Percentiles rank a stretch among this genome's conserved stretches.
Conservation (phyloP, 2,113 vertebrate genomes). For the Antennarius striatus region DNA sequence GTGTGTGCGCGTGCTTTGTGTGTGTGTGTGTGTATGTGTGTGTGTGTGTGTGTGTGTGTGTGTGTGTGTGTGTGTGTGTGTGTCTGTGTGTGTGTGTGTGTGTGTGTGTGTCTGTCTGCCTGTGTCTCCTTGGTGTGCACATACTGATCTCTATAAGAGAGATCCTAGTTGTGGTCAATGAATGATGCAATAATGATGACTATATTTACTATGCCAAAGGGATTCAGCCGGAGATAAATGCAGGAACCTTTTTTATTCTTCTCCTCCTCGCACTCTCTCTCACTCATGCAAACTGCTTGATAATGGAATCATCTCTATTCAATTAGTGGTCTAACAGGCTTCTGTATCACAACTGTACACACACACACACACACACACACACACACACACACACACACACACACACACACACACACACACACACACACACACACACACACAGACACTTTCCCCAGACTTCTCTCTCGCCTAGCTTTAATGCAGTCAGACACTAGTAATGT, state of each 20-base stretch:
- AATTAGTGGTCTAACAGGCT: constrained; percentile 69
- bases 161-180: constrained; percentile 55
- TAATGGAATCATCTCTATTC: constrained; percentile 75
- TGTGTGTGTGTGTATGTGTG: neutral
- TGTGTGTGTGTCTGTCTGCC: constrained; percentile 9
- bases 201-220: constrained; percentile 38
- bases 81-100: neutral
- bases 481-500: constrained; percentile 68
- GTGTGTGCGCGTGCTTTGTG: no score
- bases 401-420: constrained; percentile 6
- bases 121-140: neutral
- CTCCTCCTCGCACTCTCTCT: neutral
- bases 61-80: constrained; percentile 12
- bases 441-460: constrained; percentile 1
- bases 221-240: constrained; percentile 32
- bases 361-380: constrained; percentile 6
- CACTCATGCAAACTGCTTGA: constrained; percentile 68
- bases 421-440: neutral
- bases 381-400: constrained; percentile 18
- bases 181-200: constrained; percentile 57
- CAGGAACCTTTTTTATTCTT: neutral
- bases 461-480: constrained; percentile 58
- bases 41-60: constrained; percentile 5
- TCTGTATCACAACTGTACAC: constrained; percentile 45
- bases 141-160: constrained; percentile 29